Percentiles rank a stretch among this genome's conserved stretches.
These are phyloP conservation scores for Trochalopteron elliotii DNA, from an alignment of 2,113 vertebrate species.

Conservation along the genomic window DNA sequence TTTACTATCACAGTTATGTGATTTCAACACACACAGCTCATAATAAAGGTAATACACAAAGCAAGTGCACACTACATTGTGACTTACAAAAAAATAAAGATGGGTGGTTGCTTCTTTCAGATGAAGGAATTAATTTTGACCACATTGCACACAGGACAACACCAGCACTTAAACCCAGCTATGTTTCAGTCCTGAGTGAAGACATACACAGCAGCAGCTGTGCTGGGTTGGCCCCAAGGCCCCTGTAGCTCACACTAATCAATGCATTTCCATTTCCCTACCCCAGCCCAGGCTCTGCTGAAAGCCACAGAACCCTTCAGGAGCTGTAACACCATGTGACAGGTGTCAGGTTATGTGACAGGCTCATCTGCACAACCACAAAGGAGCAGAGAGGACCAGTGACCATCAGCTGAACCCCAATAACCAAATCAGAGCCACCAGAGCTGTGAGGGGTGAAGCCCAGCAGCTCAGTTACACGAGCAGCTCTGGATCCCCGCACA, in stretches of 20 bases:
- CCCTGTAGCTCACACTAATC: fast-evolving
- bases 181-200: neutral
- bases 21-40: neutral
- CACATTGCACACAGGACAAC: neutral
- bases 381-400: neutral
- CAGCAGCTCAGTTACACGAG: neutral
- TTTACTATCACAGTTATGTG: neutral
- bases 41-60: neutral
- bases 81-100: neutral
- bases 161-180: neutral
- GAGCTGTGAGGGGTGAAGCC: neutral
- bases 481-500: neutral
- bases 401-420: neutral
- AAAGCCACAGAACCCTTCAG: neutral
- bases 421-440: neutral
- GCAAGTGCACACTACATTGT: neutral
- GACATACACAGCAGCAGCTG: neutral
- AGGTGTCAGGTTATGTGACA: neutral
- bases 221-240: neutral
- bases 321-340: fast-evolving
- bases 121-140: neutral
- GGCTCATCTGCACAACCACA: neutral
- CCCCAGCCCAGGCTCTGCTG: neutral
- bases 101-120: neutral
- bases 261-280: neutral